A percentile compares a stretch with the other conserved stretches of the same genome.
Evolutionary conservation across 2,113 vertebrate genomes (phyloP).

Genomic region (Peromyscus californicus): DNA sequence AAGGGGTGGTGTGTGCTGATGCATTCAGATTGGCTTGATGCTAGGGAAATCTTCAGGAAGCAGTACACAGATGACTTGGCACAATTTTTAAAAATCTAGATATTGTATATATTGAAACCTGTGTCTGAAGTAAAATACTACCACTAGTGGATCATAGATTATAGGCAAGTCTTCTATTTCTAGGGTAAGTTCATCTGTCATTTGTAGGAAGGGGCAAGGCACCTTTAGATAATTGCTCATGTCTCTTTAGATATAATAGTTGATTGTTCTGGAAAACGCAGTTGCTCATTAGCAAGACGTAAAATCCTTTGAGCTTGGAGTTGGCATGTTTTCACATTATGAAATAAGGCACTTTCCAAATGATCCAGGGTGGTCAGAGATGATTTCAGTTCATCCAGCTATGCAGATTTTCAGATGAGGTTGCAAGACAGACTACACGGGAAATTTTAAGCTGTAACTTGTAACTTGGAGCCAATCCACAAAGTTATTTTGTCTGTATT

Average conservation of each 20-base stretch:
- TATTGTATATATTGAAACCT: not conserved
- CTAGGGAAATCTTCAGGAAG: not conserved
- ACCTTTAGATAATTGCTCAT: not conserved
- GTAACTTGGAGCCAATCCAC: not conserved
- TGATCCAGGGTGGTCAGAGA: not conserved
- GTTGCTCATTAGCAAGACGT: conserved; percentile 18
- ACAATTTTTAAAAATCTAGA: not conserved
- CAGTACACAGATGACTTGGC: not conserved
- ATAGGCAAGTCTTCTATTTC: not conserved
- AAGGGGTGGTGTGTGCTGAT: not conserved
- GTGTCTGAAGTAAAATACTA: not conserved
- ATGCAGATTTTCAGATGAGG: not conserved
- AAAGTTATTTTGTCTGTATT: not conserved
- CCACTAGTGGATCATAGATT: not conserved
- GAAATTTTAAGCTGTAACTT: not conserved
- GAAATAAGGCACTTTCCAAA: not conserved
- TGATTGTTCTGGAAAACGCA: not conserved
- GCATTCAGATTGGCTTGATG: not conserved
- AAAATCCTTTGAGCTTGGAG: conserved; percentile 45
- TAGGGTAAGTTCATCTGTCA: not conserved
- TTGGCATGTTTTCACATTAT: conserved; percentile 7
- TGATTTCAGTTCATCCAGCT: not conserved
- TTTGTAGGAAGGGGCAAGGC: not conserved
- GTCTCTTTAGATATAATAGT: not conserved
- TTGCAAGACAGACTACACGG: not conserved